phyloP scores from a whole-genome alignment of 1,140 invertebrate genomes.

The Drosophila miranda region DNA sequence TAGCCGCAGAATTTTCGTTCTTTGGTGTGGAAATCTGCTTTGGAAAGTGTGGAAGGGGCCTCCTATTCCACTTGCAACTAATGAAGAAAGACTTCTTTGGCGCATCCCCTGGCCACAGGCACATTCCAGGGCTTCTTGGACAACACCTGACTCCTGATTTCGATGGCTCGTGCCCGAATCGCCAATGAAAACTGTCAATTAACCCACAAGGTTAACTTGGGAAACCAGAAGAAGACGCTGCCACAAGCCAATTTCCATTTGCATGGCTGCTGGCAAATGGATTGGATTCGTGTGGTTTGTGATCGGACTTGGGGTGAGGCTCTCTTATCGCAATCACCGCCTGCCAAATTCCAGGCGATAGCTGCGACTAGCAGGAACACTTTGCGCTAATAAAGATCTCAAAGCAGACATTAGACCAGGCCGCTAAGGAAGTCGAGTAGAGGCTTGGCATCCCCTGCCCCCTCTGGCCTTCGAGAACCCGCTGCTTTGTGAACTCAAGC shows the following conservation, averaged over 20 bases:
- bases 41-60: too few relatives aligned
- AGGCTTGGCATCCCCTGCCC: too few relatives aligned
- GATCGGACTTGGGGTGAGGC: not conserved
- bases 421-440: conserved; percentile 34
- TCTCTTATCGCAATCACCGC: conserved; percentile 63
- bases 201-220: conserved; percentile 61
- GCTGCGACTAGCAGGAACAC: conserved; percentile 20
- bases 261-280: conserved; percentile 48
- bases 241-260: conserved; percentile 69
- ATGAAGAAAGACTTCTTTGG: too few relatives aligned
- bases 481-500: conserved; percentile 66
- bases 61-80: too few relatives aligned
- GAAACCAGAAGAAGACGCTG: conserved; percentile 33
- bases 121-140: not conserved
- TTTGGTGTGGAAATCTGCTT: too few relatives aligned
- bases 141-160: conserved; percentile 32
- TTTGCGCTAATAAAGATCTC: conserved; percentile 72
- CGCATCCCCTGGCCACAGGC: conserved; percentile 3
- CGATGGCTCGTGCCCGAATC: conserved; percentile 38
- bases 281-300: conserved; percentile 44
- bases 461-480: conserved; percentile 4
- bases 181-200: conserved; percentile 69
- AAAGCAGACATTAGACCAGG: conserved; percentile 39
- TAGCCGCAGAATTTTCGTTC: too few relatives aligned
- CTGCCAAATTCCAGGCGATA: conserved; percentile 67